These are phyloP conservation scores for Trogon surrucura DNA, from an alignment of 2,113 vertebrate species.

Conservation along the genomic window DNA sequence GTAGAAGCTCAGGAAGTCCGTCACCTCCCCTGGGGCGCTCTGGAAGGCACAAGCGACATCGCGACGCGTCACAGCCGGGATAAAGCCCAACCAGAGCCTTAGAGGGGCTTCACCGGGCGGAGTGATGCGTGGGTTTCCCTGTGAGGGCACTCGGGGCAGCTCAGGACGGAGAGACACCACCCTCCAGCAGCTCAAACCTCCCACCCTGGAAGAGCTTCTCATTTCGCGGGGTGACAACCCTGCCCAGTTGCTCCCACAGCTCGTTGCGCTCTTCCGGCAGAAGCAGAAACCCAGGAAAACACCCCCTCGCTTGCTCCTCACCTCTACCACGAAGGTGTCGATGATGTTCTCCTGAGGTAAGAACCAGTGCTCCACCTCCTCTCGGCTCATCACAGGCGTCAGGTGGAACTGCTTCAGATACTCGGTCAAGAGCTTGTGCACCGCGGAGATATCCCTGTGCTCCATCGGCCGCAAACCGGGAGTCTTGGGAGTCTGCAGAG, in stretches of 20 bases:
- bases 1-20: slow-evolving; percentile 97
- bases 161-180: not conserved
- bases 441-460: slow-evolving; percentile 85
- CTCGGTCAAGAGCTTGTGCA: slow-evolving; percentile 86
- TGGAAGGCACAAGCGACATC: slow-evolving; percentile 47
- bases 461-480: slow-evolving; percentile 89
- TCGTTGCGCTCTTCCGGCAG: fast-evolving
- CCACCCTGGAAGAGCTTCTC: not conserved
- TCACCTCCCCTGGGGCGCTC: slow-evolving; percentile 87
- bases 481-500: slow-evolving; percentile 87
- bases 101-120: not conserved
- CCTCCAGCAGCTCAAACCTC: not conserved
- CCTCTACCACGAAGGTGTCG: slow-evolving; percentile 95
- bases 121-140: not conserved
- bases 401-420: slow-evolving; percentile 94
- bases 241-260: fast-evolving
- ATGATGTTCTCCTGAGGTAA: slow-evolving; percentile 96
- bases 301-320: slow-evolving; percentile 35
- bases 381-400: slow-evolving; percentile 87
- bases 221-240: too few species aligned
- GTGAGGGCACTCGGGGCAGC: fast-evolving
- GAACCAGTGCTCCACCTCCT: slow-evolving; percentile 97
- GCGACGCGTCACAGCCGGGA: fast-evolving
- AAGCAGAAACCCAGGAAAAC: not conserved
- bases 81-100: not conserved